phyloP scores from a whole-genome alignment of 2,888 invertebrate species.

The Zaprionus lineosus region DNA sequence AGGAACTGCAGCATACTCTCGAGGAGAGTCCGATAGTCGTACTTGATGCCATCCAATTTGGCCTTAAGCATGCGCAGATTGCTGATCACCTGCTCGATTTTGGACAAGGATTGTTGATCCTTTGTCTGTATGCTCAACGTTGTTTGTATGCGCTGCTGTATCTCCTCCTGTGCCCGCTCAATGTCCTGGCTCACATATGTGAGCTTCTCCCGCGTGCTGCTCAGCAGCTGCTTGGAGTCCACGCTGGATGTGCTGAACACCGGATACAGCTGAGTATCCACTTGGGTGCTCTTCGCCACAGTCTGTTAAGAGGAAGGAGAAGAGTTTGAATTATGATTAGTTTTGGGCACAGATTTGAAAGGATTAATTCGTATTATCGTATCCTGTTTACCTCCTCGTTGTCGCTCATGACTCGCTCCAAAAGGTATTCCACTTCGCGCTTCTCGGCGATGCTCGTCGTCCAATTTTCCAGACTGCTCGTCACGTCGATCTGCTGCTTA shows the following conservation, averaged over 20 bases:
- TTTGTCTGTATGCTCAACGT: constrained; percentile 86
- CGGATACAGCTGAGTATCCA: constrained; percentile 90
- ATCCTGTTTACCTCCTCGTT: constrained; percentile 85
- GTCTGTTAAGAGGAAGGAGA: constrained; percentile 82
- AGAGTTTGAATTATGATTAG: too few relatives aligned
- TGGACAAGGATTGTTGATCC: constrained; percentile 84
- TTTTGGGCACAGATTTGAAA: too few relatives aligned
- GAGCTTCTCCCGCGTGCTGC: constrained; percentile 85
- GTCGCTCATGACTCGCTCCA: constrained; percentile 86
- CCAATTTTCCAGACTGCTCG: constrained; percentile 89
- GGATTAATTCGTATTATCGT: too few relatives aligned
- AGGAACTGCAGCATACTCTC: constrained; percentile 89
- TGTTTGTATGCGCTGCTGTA: constrained; percentile 87
- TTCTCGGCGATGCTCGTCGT: constrained; percentile 86
- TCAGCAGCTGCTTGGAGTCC: constrained; percentile 85
- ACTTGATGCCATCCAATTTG: constrained; percentile 86
- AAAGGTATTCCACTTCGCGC: constrained; percentile 83
- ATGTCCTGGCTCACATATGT: constrained; percentile 85
- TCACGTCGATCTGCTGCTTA: constrained; percentile 86
- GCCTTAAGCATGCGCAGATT: constrained; percentile 87
- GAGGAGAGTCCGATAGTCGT: constrained; percentile 88
- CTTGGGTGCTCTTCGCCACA: constrained; percentile 86
- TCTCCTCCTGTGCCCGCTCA: constrained; percentile 86
- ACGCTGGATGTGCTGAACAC: constrained; percentile 87
- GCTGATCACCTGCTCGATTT: constrained; percentile 86